phyloP scores from a whole-genome alignment of 2,113 vertebrate species.

The Periophthalmodon schlosseri region DNA sequence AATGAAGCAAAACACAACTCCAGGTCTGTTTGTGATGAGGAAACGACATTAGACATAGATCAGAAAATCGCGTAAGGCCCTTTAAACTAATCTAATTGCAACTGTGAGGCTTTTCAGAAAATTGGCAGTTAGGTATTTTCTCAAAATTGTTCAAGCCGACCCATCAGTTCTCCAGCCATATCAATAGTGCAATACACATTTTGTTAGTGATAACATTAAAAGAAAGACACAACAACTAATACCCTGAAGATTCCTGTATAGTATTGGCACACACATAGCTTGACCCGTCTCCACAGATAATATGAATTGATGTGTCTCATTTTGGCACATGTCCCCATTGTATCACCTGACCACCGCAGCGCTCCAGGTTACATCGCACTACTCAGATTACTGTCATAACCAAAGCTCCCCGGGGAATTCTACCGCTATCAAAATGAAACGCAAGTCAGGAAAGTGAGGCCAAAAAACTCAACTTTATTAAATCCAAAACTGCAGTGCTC shows the following conservation, averaged over 20 bases:
- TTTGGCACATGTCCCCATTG: constrained; percentile 6
- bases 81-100: no score
- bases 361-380: not conserved
- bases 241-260: not conserved
- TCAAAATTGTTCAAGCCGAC: no score
- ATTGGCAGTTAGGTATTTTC: no score
- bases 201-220: not conserved
- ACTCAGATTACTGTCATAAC: constrained; percentile 27
- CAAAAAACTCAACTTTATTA: constrained; percentile 21
- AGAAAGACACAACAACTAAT: not conserved
- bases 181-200: not conserved
- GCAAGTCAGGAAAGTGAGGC: constrained; percentile 6
- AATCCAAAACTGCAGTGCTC: constrained; percentile 10
- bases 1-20: no score
- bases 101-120: no score
- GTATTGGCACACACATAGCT: not conserved
- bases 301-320: constrained; percentile 10
- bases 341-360: constrained; percentile 21
- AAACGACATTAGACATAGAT: no score
- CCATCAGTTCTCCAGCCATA: no score
- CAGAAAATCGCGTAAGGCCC: no score
- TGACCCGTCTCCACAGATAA: constrained; percentile 1
- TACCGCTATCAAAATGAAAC: constrained; percentile 34
- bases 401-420: not conserved
- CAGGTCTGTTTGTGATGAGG: no score